These are phyloP conservation scores for Trochalopteron elliotii DNA, from an alignment of 2,113 vertebrate genomes.

Conservation along the genomic window DNA sequence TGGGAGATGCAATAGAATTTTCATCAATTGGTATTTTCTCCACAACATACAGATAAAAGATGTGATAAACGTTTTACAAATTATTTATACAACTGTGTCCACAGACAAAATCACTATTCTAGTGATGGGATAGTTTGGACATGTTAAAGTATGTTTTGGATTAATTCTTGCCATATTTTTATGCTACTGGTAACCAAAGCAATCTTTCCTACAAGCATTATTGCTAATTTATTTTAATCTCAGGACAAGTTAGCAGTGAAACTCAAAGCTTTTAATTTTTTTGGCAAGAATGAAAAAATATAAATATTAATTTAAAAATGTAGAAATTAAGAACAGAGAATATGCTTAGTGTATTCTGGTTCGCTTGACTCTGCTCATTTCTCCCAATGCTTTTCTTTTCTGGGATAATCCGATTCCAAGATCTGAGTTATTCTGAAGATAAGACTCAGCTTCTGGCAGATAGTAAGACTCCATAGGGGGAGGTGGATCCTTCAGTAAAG, in stretches of 20 bases:
- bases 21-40: neutral
- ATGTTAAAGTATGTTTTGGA: neutral
- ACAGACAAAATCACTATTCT: neutral
- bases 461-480: conserved; percentile 81
- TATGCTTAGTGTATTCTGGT: conserved; percentile 74
- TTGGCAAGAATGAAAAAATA: conserved; percentile 15
- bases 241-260: neutral
- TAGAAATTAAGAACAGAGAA: neutral
- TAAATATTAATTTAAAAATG: conserved; percentile 34
- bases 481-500: conserved; percentile 79
- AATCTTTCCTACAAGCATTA: neutral
- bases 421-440: conserved; percentile 56
- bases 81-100: neutral
- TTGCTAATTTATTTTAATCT: conserved; percentile 10
- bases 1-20: neutral
- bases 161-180: neutral
- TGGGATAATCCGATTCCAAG: conserved; percentile 71
- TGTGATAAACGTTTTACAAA: neutral
- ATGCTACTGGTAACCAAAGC: neutral
- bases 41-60: neutral
- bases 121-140: neutral
- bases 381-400: conserved; percentile 85
- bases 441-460: conserved; percentile 70
- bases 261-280: conserved; percentile 30
- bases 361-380: conserved; percentile 77